phyloP scores from a whole-genome alignment of 2,113 vertebrate genomes.

The Hippotragus niger region DNA sequence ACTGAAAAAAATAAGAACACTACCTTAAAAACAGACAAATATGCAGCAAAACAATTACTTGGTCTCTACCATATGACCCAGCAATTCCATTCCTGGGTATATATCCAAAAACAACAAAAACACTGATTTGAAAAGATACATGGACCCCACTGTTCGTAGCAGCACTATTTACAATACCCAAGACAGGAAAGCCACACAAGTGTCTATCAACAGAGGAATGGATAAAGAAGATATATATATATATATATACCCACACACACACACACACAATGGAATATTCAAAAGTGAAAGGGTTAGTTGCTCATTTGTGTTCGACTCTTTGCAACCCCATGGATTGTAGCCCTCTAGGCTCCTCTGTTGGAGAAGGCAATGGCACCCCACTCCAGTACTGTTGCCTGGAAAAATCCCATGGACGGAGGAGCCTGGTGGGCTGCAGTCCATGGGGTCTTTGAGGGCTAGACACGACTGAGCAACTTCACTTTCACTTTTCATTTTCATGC shows the following conservation, averaged over 20 bases:
- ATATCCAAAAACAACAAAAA: neutral
- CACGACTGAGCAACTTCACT: too few species aligned
- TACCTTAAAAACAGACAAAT: neutral
- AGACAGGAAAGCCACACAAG: neutral
- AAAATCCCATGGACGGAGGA: too few species aligned
- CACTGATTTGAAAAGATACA: neutral
- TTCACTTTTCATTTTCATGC: too few species aligned
- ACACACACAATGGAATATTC: neutral
- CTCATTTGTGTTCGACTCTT: neutral
- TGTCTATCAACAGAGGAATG: neutral
- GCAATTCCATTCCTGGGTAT: neutral
- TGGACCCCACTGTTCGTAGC: neutral
- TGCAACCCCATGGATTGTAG: neutral
- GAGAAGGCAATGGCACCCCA: too few species aligned
- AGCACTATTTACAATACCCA: neutral
- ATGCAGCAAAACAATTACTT: neutral
- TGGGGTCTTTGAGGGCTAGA: too few species aligned
- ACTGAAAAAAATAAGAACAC: neutral
- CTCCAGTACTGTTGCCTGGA: too few species aligned
- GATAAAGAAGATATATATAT: neutral
- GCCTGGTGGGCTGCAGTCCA: too few species aligned
- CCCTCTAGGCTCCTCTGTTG: neutral
- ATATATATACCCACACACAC: rapidly evolving
- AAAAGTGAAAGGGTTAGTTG: neutral
- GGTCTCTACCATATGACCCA: neutral